phyloP scores from a whole-genome alignment of 1,140 invertebrate species.

The Leptoteleia sp. region DNA sequence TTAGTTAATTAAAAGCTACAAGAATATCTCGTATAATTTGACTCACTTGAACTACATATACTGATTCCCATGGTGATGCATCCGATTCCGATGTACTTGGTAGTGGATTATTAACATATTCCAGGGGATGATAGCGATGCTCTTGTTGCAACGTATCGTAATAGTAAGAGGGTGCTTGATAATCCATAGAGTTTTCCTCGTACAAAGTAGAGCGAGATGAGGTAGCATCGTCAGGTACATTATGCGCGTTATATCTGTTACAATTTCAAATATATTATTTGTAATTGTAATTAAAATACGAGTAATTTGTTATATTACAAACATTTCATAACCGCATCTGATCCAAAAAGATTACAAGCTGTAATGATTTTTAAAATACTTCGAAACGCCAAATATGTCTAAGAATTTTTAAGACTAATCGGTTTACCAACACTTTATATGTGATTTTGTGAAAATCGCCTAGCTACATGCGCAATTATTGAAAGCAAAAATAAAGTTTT shows the following conservation, averaged over 20 bases:
- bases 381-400: too few relatives aligned
- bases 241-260: slow-evolving; percentile 71
- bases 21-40: slow-evolving; percentile 16
- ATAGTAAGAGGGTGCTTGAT: slow-evolving; percentile 72
- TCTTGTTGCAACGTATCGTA: slow-evolving; percentile 78
- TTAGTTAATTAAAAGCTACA: too few relatives aligned
- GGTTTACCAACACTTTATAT: too few relatives aligned
- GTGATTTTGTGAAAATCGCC: too few relatives aligned
- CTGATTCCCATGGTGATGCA: slow-evolving; percentile 72
- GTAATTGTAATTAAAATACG: slow-evolving; percentile 1
- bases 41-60: slow-evolving; percentile 69
- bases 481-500: too few relatives aligned
- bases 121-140: slow-evolving; percentile 70
- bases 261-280: slow-evolving; percentile 22
- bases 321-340: too few relatives aligned
- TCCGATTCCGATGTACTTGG: slow-evolving; percentile 64
- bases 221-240: slow-evolving; percentile 65
- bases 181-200: slow-evolving; percentile 78
- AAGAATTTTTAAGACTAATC: too few relatives aligned
- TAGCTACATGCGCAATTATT: too few relatives aligned
- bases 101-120: slow-evolving; percentile 64
- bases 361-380: too few relatives aligned
- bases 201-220: slow-evolving; percentile 72
- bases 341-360: too few relatives aligned
- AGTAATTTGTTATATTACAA: too few relatives aligned